Conservation (phyloP, 2,888 invertebrate genomes). For the Acanthococcus lagerstroemiae region DNA sequence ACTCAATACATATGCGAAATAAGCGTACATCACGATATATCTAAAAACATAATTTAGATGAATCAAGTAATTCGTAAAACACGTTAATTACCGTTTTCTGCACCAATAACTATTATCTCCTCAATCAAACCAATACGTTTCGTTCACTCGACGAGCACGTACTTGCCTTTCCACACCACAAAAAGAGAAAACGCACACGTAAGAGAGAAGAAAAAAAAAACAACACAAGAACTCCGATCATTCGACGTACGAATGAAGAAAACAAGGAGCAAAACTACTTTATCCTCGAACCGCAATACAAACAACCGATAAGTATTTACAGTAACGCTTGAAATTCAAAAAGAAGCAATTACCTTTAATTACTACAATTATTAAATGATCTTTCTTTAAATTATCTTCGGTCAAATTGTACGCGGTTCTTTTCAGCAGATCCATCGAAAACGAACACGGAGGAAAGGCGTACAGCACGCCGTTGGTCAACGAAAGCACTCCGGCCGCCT, state of each 20-base stretch:
- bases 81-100: too few relatives aligned
- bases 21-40: too few relatives aligned
- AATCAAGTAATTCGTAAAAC: too few relatives aligned
- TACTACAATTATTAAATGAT: constrained; percentile 88
- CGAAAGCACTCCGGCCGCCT: constrained; percentile 96
- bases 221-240: neutral
- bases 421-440: constrained; percentile 81
- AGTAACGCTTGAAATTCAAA: neutral
- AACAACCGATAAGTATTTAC: neutral
- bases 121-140: too few relatives aligned
- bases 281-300: neutral
- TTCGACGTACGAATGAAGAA: neutral
- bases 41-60: too few relatives aligned
- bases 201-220: neutral
- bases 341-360: constrained; percentile 55
- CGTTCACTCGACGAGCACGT: too few relatives aligned
- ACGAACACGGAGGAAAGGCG: constrained; percentile 95
- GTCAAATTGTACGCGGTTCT: constrained; percentile 82
- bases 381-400: constrained; percentile 83
- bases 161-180: too few relatives aligned
- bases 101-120: too few relatives aligned
- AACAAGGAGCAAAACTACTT: neutral
- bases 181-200: neutral
- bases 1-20: too few relatives aligned
- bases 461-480: constrained; percentile 84